phyloP scores from a whole-genome alignment of 2,888 invertebrate species.

The Unio pictorum region DNA sequence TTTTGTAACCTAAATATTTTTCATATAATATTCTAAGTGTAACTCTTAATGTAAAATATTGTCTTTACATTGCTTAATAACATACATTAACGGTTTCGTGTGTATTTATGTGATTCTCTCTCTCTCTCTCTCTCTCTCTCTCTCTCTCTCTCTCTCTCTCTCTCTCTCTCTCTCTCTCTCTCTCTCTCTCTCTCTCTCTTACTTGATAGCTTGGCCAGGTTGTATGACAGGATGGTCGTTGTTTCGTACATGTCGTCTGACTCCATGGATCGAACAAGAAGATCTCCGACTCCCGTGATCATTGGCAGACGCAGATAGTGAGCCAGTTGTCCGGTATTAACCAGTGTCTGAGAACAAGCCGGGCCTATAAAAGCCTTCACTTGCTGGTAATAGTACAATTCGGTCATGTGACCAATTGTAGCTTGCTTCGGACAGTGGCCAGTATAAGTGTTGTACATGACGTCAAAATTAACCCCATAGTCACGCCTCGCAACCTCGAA shows the following conservation, averaged over 20 bases:
- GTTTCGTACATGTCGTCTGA: slow-evolving; percentile 38
- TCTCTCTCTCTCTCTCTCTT: slow-evolving; percentile 15
- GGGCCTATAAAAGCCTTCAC: slow-evolving; percentile 45
- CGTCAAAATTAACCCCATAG: slow-evolving; percentile 28
- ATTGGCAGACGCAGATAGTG: slow-evolving; percentile 37
- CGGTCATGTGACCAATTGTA: slow-evolving; percentile 38
- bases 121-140: slow-evolving; percentile 3
- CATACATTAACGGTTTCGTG: too few relatives aligned
- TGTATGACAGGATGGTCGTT: slow-evolving; percentile 41
- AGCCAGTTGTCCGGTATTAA: slow-evolving; percentile 40
- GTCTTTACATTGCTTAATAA: too few relatives aligned
- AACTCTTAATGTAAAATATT: too few relatives aligned
- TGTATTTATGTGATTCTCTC: too few relatives aligned
- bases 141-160: slow-evolving; percentile 5
- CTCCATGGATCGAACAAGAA: slow-evolving; percentile 22
- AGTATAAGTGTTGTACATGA: slow-evolving; percentile 31
- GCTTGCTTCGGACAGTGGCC: slow-evolving; percentile 45
- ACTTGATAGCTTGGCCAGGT: slow-evolving; percentile 43
- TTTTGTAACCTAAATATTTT: too few relatives aligned
- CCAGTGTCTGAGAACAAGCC: slow-evolving; percentile 41
- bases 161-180: slow-evolving; percentile 3
- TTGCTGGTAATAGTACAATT: slow-evolving; percentile 32
- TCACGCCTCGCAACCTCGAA: slow-evolving; percentile 22
- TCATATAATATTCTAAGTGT: too few relatives aligned
- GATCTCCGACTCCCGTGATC: slow-evolving; percentile 45